phyloP scores from a whole-genome alignment of 2,113 vertebrate species.

The Meriones unguiculatus region DNA sequence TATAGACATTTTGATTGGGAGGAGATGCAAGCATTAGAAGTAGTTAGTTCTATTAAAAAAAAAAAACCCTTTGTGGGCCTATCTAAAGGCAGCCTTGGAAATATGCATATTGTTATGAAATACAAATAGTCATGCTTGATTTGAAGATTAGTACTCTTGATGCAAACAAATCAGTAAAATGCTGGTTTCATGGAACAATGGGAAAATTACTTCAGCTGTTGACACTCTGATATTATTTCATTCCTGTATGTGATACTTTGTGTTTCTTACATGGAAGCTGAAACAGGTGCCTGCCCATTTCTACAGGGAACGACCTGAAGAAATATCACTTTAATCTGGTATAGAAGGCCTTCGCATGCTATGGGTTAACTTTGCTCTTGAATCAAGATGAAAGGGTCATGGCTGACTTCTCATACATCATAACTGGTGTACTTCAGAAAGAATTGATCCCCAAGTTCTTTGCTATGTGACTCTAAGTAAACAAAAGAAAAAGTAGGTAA shows the following conservation, averaged over 20 bases:
- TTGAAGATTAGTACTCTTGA: neutral
- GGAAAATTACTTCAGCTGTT: neutral
- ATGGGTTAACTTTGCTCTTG: neutral
- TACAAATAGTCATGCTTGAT: neutral
- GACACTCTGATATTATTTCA: slow-evolving; percentile 42
- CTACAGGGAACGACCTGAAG: neutral
- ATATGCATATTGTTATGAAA: neutral
- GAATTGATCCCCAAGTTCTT: slow-evolving; percentile 49
- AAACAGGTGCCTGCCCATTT: slow-evolving; percentile 6
- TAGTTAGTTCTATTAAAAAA: neutral
- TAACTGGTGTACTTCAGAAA: slow-evolving; percentile 21
- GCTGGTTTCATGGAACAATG: slow-evolving; percentile 19
- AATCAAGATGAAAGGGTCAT: slow-evolving; percentile 11
- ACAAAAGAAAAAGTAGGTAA: slow-evolving; percentile 39
- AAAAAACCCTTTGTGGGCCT: neutral
- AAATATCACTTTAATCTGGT: neutral
- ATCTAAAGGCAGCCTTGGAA: neutral
- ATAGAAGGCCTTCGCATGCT: neutral
- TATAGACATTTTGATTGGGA: slow-evolving; percentile 20
- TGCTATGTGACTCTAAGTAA: slow-evolving; percentile 11
- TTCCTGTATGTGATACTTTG: neutral
- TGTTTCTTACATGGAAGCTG: slow-evolving; percentile 30
- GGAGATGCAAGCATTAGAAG: slow-evolving; percentile 12
- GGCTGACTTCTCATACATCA: neutral
- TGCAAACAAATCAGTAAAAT: neutral